Evolutionary conservation across 2,888 invertebrate genomes (phyloP).

Genomic region (Nomada fucata): DNA sequence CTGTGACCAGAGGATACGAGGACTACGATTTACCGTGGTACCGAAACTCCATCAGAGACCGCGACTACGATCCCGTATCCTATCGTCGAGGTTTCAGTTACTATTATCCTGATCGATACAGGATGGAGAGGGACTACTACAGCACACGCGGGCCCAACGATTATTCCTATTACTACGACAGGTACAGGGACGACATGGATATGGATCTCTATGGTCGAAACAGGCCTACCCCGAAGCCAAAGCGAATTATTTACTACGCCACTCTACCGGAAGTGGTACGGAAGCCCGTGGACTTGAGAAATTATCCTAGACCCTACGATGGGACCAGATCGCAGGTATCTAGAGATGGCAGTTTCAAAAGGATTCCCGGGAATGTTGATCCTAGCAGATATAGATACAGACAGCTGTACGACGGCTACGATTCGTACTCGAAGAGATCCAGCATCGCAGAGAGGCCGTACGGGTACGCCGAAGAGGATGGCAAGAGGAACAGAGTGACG

Average conservation of each 20-base stretch:
- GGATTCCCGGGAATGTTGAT: constrained; percentile 74
- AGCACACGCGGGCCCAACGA: constrained; percentile 66
- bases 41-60: constrained; percentile 64
- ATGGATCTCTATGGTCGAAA: constrained; percentile 76
- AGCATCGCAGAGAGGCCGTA: constrained; percentile 70
- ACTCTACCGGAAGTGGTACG: constrained; percentile 83
- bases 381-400: constrained; percentile 75
- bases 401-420: constrained; percentile 74
- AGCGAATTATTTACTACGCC: constrained; percentile 83
- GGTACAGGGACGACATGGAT: constrained; percentile 76
- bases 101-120: constrained; percentile 78
- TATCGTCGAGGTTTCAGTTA: constrained; percentile 69
- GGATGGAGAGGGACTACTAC: constrained; percentile 79
- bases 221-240: constrained; percentile 77
- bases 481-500: constrained; percentile 49
- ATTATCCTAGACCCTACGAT: constrained; percentile 76
- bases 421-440: constrained; percentile 76
- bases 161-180: constrained; percentile 74
- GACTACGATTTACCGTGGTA: constrained; percentile 74
- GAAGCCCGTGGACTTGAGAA: constrained; percentile 81
- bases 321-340: constrained; percentile 62
- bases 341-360: constrained; percentile 67
- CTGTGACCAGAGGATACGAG: constrained; percentile 72
- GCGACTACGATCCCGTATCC: constrained; percentile 73
- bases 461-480: constrained; percentile 63